Conservation (phyloP, 2,888 invertebrate species). For the Eupithecia centaureata region DNA sequence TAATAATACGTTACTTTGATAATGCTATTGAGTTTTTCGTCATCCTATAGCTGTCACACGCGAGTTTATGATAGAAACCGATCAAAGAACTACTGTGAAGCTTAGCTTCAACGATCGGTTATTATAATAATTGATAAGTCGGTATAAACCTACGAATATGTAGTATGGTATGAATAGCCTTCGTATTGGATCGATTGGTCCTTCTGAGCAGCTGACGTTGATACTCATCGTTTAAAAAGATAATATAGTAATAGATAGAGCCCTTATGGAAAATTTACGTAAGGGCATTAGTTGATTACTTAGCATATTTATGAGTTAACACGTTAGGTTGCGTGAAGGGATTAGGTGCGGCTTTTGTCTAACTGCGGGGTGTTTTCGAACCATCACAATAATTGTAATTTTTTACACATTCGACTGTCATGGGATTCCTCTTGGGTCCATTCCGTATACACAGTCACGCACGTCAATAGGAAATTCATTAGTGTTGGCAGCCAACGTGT, state of each 20-base stretch:
- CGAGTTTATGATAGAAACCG: too few species aligned
- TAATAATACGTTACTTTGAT: too few species aligned
- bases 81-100: not conserved
- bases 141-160: too few species aligned
- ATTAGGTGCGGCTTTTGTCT: not conserved
- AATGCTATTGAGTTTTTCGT: too few species aligned
- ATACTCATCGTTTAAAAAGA: not conserved
- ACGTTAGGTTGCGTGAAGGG: conserved; percentile 9
- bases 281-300: conserved; percentile 10
- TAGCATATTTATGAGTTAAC: conserved; percentile 8
- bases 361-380: not conserved
- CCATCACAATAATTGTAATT: not conserved
- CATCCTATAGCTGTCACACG: too few species aligned
- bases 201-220: not conserved
- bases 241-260: not conserved
- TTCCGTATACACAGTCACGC: not conserved
- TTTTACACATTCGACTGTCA: not conserved
- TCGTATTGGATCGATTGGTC: not conserved
- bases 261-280: conserved; percentile 13
- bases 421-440: not conserved
- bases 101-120: not conserved
- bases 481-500: not conserved
- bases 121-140: not conserved
- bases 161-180: conserved; percentile 2
- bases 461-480: not conserved